Evolutionary conservation across 2,113 vertebrate species (phyloP).

Genomic region (Oreochromis tanganicae): DNA sequence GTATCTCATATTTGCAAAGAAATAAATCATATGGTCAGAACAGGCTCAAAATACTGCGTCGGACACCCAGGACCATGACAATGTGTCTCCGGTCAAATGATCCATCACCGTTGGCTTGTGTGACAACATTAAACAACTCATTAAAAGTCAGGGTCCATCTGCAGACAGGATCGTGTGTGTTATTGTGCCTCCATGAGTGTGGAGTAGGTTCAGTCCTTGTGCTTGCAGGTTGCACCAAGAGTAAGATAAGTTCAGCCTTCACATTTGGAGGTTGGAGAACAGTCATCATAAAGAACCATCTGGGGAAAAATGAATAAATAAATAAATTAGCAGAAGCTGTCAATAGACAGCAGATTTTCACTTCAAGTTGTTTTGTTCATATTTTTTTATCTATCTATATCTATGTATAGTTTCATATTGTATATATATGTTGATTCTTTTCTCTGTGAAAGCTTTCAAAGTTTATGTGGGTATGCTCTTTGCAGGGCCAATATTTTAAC

Average conservation of each 20-base stretch:
- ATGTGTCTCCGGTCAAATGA: background rate
- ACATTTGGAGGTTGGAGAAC: background rate
- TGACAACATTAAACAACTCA: background rate
- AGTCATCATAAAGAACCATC: background rate
- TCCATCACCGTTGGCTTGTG: background rate
- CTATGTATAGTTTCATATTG: background rate
- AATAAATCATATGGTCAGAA: background rate
- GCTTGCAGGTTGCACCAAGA: background rate
- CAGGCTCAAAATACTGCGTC: background rate
- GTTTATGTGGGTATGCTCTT: background rate
- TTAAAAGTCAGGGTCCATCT: background rate
- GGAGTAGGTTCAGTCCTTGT: background rate
- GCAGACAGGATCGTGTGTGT: background rate
- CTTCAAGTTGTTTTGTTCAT: background rate
- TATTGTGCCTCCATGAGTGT: background rate
- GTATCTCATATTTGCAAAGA: background rate
- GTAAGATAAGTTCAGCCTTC: background rate
- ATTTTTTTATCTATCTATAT: background rate
- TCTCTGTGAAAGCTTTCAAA: background rate
- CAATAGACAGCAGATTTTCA: background rate
- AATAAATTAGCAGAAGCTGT: background rate
- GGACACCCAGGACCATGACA: too few relatives aligned
- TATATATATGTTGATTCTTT: fast-evolving
- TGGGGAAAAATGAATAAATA: background rate
- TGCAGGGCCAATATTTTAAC: background rate